phyloP scores from a whole-genome alignment of 2,797 vertebrate genomes.

The Mormyrops boulengeri region DNA sequence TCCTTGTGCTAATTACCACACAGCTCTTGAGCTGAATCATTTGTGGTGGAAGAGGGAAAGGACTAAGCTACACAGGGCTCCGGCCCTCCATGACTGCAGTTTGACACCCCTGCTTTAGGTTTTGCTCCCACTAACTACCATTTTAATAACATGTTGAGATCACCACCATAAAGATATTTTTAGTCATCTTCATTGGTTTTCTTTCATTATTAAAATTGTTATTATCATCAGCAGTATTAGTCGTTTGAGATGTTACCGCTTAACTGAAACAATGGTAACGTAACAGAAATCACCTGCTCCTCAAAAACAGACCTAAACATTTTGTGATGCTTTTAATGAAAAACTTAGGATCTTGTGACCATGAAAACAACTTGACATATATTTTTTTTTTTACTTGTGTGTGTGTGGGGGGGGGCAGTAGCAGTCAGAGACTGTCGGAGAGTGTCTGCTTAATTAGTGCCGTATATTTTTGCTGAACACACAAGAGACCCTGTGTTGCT shows the following conservation, averaged over 20 bases:
- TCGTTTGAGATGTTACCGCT: neutral
- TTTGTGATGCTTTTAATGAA: neutral
- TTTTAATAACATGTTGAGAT: neutral
- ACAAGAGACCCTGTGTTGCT: neutral
- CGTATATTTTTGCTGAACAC: neutral
- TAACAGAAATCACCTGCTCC: neutral
- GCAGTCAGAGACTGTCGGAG: neutral
- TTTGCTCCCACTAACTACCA: neutral
- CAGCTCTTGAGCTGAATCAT: too few species aligned
- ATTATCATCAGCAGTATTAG: neutral
- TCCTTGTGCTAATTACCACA: too few species aligned
- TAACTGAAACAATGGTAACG: neutral
- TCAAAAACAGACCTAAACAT: neutral
- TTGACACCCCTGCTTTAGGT: too few species aligned
- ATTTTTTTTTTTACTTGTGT: neutral
- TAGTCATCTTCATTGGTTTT: neutral
- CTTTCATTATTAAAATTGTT: neutral
- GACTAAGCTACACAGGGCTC: too few species aligned
- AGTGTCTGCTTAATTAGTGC: slow-evolving; percentile 5
- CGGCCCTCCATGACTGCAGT: too few species aligned
- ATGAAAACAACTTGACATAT: neutral
- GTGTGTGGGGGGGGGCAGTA: neutral
- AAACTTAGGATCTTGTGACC: neutral
- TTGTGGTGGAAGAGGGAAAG: too few species aligned
- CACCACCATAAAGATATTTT: neutral